Conservation (phyloP, 2,797 vertebrate genomes). For the Fundulus diaphanus region DNA sequence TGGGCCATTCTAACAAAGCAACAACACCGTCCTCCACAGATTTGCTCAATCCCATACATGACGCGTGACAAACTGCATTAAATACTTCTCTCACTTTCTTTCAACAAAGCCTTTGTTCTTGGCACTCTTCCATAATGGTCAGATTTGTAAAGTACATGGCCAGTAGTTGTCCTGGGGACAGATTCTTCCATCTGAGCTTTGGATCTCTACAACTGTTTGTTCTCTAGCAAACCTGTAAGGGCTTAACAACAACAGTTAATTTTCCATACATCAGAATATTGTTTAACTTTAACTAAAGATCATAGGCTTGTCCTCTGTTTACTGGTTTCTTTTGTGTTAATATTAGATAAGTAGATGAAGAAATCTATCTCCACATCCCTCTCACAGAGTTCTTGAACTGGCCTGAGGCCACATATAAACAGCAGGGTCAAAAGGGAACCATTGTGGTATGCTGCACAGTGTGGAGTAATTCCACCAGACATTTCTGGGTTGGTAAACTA, state of each 20-base stretch:
- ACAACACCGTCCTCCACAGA: background rate
- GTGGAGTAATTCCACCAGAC: constrained; percentile 49
- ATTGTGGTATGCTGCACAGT: constrained; percentile 16
- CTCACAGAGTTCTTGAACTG: constrained; percentile 1
- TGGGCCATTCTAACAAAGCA: no score
- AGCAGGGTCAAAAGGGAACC: constrained; percentile 44
- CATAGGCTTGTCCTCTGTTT: background rate
- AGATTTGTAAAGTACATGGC: no score
- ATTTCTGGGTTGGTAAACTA: constrained; percentile 59
- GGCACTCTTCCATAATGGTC: no score
- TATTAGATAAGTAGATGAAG: constrained; percentile 4
- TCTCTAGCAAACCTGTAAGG: no score
- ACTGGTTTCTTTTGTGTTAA: background rate
- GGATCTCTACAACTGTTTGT: no score
- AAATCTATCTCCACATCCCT: constrained; percentile 2
- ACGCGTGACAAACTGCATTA: background rate
- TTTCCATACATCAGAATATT: background rate
- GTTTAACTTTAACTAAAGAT: background rate
- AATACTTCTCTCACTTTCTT: background rate
- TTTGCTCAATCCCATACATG: background rate
- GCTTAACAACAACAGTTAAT: background rate
- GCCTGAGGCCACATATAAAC: constrained; percentile 29
- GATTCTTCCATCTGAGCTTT: no score
- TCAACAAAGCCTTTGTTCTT: no score
- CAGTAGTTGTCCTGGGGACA: no score